A percentile compares a stretch with the other conserved stretches of the same genome.
phyloP scores from a whole-genome alignment of 1,140 invertebrate genomes.

The Bursaphelenchus mucronatus region DNA sequence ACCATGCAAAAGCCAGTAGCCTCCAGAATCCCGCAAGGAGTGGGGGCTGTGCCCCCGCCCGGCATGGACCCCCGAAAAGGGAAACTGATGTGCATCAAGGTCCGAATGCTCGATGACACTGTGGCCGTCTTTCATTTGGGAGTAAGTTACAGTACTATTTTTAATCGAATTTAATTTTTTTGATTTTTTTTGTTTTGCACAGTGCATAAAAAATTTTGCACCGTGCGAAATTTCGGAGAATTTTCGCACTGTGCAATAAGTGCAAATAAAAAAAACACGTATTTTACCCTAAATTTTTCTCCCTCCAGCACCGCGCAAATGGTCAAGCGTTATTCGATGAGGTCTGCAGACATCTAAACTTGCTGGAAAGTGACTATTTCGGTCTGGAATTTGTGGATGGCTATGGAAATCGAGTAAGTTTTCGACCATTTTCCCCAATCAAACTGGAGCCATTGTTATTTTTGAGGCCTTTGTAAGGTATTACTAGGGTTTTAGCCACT shows the following conservation, averaged over 20 bases:
- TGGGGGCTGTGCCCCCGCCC: slow-evolving; percentile 52
- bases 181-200: too few species aligned
- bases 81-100: slow-evolving; percentile 60
- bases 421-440: background rate
- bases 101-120: slow-evolving; percentile 56
- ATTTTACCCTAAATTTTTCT: slow-evolving; percentile 17
- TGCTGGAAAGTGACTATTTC: slow-evolving; percentile 95
- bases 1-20: slow-evolving; percentile 35
- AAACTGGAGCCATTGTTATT: background rate
- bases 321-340: slow-evolving; percentile 90
- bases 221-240: too few species aligned
- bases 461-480: background rate
- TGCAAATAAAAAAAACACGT: slow-evolving; percentile 8
- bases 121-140: slow-evolving; percentile 60
- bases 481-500: background rate
- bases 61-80: slow-evolving; percentile 55
- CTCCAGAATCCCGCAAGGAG: slow-evolving; percentile 30
- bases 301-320: slow-evolving; percentile 80
- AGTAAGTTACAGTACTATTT: slow-evolving; percentile 24
- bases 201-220: too few species aligned
- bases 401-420: slow-evolving; percentile 73
- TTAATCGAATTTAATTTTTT: background rate
- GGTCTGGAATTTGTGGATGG: slow-evolving; percentile 87
- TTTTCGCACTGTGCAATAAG: background rate
- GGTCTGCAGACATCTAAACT: slow-evolving; percentile 83